Percentiles rank a stretch among this genome's conserved stretches.
Conservation (phyloP, 2,888 invertebrate species). For the Trachelus iudaicus region DNA sequence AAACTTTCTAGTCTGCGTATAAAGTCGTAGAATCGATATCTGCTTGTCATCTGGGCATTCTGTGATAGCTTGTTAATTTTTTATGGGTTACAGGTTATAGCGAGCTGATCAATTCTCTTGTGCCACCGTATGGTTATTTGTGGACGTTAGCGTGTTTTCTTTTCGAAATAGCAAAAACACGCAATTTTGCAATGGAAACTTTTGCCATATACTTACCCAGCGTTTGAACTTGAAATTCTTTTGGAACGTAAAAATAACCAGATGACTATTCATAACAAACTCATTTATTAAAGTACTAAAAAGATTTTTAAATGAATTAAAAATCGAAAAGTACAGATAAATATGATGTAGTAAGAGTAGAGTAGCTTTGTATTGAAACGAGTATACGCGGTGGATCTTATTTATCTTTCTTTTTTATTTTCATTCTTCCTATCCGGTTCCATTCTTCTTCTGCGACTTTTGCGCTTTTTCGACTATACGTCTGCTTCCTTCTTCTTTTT, state of each 20-base stretch:
- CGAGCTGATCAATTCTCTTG: neutral
- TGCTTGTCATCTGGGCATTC: neutral
- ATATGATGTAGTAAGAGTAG: slow-evolving; percentile 38
- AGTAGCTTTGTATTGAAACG: slow-evolving; percentile 17
- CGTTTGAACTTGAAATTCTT: neutral
- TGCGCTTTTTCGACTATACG: neutral
- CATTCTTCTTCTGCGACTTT: neutral
- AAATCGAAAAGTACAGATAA: slow-evolving; percentile 46
- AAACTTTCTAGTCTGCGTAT: neutral
- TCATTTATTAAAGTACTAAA: slow-evolving; percentile 55
- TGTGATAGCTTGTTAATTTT: neutral
- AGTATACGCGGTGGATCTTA: neutral
- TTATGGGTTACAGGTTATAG: neutral
- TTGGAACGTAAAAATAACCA: slow-evolving; percentile 3
- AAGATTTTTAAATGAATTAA: slow-evolving; percentile 36
- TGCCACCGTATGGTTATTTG: neutral
- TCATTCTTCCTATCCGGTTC: neutral
- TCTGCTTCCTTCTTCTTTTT: neutral
- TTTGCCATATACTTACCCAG: neutral
- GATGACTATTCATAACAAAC: slow-evolving; percentile 44
- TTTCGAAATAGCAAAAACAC: too few species aligned
- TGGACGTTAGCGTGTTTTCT: too few species aligned
- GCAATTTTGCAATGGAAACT: neutral
- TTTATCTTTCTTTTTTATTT: neutral
- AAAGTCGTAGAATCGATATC: neutral